Evolutionary conservation across 2,888 invertebrate species (phyloP).

Genomic region (Campaea margaritaria): DNA sequence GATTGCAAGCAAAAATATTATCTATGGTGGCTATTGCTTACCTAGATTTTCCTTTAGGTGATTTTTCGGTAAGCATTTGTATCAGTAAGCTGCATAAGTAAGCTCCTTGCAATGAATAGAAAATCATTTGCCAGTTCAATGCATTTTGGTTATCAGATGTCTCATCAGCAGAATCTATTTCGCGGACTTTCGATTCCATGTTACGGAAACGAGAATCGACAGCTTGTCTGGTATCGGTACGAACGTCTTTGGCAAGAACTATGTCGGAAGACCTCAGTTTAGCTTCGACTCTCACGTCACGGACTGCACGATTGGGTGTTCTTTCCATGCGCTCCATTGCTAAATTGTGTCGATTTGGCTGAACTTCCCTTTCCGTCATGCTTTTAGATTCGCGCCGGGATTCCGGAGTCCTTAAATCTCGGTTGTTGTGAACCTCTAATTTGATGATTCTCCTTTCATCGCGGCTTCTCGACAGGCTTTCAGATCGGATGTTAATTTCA

Average conservation of each 20-base stretch:
- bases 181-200: slow-evolving; percentile 33
- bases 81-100: slow-evolving; percentile 65
- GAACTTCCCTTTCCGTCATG: slow-evolving; percentile 14
- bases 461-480: slow-evolving; percentile 16
- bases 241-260: not conserved
- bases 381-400: slow-evolving; percentile 17
- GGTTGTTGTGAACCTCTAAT: slow-evolving; percentile 11
- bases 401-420: slow-evolving; percentile 9
- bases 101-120: slow-evolving; percentile 69
- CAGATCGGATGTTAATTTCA: slow-evolving; percentile 5
- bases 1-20: not conserved
- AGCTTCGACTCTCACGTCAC: slow-evolving; percentile 9
- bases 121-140: slow-evolving; percentile 64
- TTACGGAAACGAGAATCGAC: slow-evolving; percentile 39
- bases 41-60: slow-evolving; percentile 49
- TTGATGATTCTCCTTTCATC: slow-evolving; percentile 17
- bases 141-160: slow-evolving; percentile 33
- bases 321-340: slow-evolving; percentile 14
- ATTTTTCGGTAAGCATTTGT: slow-evolving; percentile 55
- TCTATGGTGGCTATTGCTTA: slow-evolving; percentile 29
- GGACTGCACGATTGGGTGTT: slow-evolving; percentile 2
- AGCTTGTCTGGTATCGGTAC: slow-evolving; percentile 25
- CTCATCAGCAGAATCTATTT: slow-evolving; percentile 27
- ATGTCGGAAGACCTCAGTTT: slow-evolving; percentile 9
- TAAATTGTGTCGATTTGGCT: slow-evolving; percentile 7